phyloP scores from a whole-genome alignment of 1,140 invertebrate species.

The Archivesica marissinica region DNA sequence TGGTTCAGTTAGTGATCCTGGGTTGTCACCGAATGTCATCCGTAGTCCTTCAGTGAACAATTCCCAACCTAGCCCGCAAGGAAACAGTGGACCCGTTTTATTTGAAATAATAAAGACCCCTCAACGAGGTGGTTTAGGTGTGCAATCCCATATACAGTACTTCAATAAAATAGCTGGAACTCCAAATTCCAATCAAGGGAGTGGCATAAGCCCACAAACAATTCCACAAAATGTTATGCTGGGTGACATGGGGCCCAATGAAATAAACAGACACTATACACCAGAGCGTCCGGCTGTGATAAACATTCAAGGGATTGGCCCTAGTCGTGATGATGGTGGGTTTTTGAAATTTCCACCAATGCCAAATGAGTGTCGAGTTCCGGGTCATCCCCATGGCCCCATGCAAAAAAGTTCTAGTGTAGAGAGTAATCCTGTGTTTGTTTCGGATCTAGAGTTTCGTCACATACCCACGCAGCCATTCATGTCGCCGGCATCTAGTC shows the following conservation, averaged over 20 bases:
- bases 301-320: conserved; percentile 41
- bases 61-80: conserved; percentile 37
- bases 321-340: conserved; percentile 46
- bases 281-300: conserved; percentile 58
- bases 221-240: not conserved
- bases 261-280: conserved; percentile 31
- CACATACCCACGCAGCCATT: conserved; percentile 17
- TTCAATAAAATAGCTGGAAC: conserved; percentile 49
- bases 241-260: conserved; percentile 1
- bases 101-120: conserved; percentile 53
- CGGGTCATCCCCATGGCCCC: conserved; percentile 44
- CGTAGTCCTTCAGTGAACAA: conserved; percentile 20
- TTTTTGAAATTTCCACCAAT: conserved; percentile 58
- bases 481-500: conserved; percentile 60
- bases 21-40: conserved; percentile 12
- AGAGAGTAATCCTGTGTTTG: conserved; percentile 40
- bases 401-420: conserved; percentile 36
- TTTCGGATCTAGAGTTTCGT: conserved; percentile 45
- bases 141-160: conserved; percentile 59
- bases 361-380: conserved; percentile 58
- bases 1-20: conserved; percentile 22
- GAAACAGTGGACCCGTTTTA: conserved; percentile 23
- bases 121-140: not conserved
- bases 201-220: conserved; percentile 33
- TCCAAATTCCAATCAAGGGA: conserved; percentile 40